Conservation (phyloP, 1,140 invertebrate species). For the Ridgeia piscesae region DNA sequence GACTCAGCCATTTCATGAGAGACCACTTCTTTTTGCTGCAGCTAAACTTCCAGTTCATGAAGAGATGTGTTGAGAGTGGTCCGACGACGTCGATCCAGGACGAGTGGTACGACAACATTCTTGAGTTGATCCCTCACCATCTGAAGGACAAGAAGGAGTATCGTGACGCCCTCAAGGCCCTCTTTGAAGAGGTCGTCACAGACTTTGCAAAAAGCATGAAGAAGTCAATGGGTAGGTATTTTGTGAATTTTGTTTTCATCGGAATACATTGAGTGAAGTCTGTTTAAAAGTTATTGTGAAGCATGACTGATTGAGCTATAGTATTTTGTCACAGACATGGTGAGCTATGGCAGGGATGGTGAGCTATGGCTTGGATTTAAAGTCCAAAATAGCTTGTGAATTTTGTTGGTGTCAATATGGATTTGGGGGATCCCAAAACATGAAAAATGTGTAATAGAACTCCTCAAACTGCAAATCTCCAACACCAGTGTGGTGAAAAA, state of each 20-base stretch:
- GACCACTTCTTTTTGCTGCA: conserved; percentile 29
- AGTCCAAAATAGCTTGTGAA: too few relatives aligned
- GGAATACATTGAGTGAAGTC: neutral
- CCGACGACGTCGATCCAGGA: conserved; percentile 54
- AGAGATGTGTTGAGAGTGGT: conserved; percentile 50
- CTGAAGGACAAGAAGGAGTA: conserved; percentile 39
- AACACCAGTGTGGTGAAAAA: too few relatives aligned
- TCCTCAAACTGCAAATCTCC: too few relatives aligned
- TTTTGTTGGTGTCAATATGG: too few relatives aligned
- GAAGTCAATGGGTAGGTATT: conserved; percentile 52
- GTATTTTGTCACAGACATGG: too few relatives aligned
- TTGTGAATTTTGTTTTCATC: neutral
- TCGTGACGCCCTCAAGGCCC: conserved; percentile 41
- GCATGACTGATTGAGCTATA: too few relatives aligned
- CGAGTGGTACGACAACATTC: conserved; percentile 53
- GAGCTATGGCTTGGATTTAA: too few relatives aligned
- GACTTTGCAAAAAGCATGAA: conserved; percentile 55
- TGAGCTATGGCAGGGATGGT: too few relatives aligned
- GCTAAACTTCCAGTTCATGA: conserved; percentile 56
- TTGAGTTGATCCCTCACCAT: conserved; percentile 48
- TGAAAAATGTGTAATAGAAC: too few relatives aligned
- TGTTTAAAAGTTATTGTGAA: too few relatives aligned
- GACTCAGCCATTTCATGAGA: too few relatives aligned
- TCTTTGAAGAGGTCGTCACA: conserved; percentile 50
- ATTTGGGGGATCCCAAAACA: too few relatives aligned